Evolutionary conservation across 2,888 invertebrate genomes (phyloP), one percentile per base, ranked within the genome.

Genomic region (Epinotia ramella): DNA sequence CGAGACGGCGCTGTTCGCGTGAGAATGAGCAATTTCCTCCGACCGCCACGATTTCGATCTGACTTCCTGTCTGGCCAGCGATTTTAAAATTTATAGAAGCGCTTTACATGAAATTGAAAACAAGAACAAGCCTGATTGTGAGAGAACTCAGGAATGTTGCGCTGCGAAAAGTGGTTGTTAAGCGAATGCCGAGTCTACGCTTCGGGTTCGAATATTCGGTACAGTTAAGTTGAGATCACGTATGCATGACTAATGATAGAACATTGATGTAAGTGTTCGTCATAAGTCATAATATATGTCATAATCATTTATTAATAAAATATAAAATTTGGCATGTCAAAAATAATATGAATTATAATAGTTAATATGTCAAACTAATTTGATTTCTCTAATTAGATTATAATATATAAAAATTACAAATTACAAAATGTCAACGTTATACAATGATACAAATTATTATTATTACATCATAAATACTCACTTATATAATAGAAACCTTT

Each of bases 1-100:
- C 85, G 88, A 85, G 87, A 85, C 87, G 87, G 85, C 86, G 88
- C 86, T 88, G 90, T 86, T 93, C 90, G 93, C 93, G 93, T 93
- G 93, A 92, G 93, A 93, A 93, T 93, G 93, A 94, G 92, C 93
- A 93, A 93, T 93, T 93, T 93, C 93, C 93, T 89, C 88, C 87
- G 87, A 87, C 91, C 88, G 91, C 91, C 89, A 86, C 91, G 93
- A 94, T 93, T 93, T 91, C 91, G 92, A 94, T 93, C 93, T 91
- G 91, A 89, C 93, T 94, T 93, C 93, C 93, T 88, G 92, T 89
- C 92, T 91, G 91, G 87, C 86, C 89, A 89, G 90, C 91, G 91
- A 92, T 93, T 94, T 94, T 92, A 92, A 92, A 93, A 92, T 93
- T 92, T 92, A 92, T 93, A 91, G 91, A 91, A 92, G 87, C 84